These are phyloP conservation scores for Colletes latitarsis DNA, from an alignment of 1,140 invertebrate species.

Conservation along the genomic window DNA sequence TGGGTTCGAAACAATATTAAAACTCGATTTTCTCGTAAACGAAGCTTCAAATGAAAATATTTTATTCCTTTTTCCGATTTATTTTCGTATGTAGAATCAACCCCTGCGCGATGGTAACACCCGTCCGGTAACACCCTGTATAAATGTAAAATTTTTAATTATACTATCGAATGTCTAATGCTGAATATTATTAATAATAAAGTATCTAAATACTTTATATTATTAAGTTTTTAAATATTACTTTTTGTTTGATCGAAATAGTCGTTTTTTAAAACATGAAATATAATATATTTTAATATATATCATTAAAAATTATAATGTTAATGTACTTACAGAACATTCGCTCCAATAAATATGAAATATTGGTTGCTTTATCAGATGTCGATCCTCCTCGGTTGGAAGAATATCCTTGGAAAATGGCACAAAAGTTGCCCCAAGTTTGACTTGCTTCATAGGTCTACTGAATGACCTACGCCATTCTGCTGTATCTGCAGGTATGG, in stretches of 20 bases:
- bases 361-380: constrained; percentile 92
- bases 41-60: no score
- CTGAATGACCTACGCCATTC: constrained; percentile 95
- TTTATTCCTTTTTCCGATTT: no score
- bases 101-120: no score
- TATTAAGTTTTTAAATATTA: not conserved
- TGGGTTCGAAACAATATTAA: no score
- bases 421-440: constrained; percentile 91
- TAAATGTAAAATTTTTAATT: constrained; percentile 21
- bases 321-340: constrained; percentile 87
- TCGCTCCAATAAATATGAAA: constrained; percentile 98
- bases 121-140: not conserved
- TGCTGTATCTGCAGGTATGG: constrained; percentile 91
- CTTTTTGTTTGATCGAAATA: constrained; percentile 21
- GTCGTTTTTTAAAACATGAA: constrained; percentile 21
- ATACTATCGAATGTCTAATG: not conserved
- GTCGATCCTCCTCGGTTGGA: constrained; percentile 87
- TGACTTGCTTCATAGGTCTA: constrained; percentile 90
- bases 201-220: no score
- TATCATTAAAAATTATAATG: constrained; percentile 19
- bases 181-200: no score
- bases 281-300: constrained; percentile 10
- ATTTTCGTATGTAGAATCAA: no score
- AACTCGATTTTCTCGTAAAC: no score
- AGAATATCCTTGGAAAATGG: constrained; percentile 88